phyloP scores from a whole-genome alignment of 2,113 vertebrate species.

The Philantomba maxwellii region DNA sequence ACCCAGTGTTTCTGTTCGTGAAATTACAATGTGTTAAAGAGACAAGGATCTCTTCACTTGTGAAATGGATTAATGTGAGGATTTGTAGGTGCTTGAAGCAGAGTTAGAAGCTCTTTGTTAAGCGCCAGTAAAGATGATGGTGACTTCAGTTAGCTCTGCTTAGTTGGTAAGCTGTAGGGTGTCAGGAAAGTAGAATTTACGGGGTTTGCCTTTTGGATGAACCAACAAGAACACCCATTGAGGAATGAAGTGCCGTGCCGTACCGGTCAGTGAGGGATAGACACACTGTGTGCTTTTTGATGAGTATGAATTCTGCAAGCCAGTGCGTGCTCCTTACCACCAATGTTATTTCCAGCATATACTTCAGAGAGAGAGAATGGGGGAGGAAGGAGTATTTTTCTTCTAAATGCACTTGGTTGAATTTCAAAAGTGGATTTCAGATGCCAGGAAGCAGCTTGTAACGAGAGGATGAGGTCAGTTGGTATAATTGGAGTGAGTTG shows the following conservation, averaged over 20 bases:
- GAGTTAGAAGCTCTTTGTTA: not conserved
- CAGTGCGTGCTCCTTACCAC: not conserved
- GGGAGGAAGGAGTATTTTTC: not conserved
- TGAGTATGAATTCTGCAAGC: not conserved
- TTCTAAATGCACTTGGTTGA: conserved; percentile 33
- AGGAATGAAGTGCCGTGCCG: not conserved
- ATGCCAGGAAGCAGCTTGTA: conserved; percentile 82
- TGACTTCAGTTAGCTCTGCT: not conserved
- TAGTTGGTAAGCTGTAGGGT: not conserved
- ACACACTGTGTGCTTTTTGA: not conserved
- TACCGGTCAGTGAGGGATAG: not conserved
- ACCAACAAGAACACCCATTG: not conserved
- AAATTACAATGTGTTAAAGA: not conserved
- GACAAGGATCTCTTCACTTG: not conserved
- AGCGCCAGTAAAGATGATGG: not conserved
- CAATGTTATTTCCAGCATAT: not conserved
- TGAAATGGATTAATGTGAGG: not conserved
- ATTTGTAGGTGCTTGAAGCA: not conserved
- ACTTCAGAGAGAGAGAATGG: not conserved
- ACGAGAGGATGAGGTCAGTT: conserved; percentile 85
- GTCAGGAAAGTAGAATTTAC: not conserved
- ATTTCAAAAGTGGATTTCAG: conserved; percentile 74
- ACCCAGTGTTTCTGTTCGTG: not conserved
- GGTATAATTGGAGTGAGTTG: conserved; percentile 86
- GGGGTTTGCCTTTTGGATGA: not conserved